Evolutionary conservation across 2,797 vertebrate genomes (phyloP).

Genomic region (Amphiprion clarkii): DNA sequence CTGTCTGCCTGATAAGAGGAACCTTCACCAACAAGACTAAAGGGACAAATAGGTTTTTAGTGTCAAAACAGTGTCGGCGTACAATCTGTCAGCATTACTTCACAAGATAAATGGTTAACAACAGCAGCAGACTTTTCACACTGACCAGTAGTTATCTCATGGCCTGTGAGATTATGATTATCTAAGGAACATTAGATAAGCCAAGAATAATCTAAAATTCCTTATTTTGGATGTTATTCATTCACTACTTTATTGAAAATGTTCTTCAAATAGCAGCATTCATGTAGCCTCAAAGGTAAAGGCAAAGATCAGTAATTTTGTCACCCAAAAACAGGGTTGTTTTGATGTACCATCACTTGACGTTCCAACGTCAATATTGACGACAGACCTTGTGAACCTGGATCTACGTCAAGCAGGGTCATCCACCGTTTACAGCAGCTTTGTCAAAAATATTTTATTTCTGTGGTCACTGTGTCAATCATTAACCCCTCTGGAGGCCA

Average conservation of each 20-base stretch:
- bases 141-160: slow-evolving; percentile 13
- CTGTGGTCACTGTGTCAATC: slow-evolving; percentile 73
- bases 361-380: slow-evolving; percentile 86
- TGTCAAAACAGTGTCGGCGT: slow-evolving; percentile 58
- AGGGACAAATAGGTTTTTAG: slow-evolving; percentile 47
- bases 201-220: neutral
- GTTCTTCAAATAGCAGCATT: neutral
- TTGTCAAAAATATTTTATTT: slow-evolving; percentile 78
- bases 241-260: neutral
- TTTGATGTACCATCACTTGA: slow-evolving; percentile 72
- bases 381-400: slow-evolving; percentile 73
- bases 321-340: slow-evolving; percentile 67
- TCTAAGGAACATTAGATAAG: too few relatives aligned
- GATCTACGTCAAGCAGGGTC: slow-evolving; percentile 71
- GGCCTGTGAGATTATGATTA: neutral
- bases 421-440: slow-evolving; percentile 61
- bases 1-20: slow-evolving; percentile 68
- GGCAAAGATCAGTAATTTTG: slow-evolving; percentile 13
- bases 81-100: slow-evolving; percentile 32
- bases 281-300: slow-evolving; percentile 26
- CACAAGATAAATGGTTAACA: slow-evolving; percentile 8
- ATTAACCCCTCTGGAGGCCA: slow-evolving; percentile 80
- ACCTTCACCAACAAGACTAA: slow-evolving; percentile 55
- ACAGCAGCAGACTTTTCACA: neutral
- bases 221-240: neutral